Percentiles rank a stretch among this genome's conserved stretches.
phyloP scores from a whole-genome alignment of 1,140 invertebrate species.

The Conus ventricosus region DNA sequence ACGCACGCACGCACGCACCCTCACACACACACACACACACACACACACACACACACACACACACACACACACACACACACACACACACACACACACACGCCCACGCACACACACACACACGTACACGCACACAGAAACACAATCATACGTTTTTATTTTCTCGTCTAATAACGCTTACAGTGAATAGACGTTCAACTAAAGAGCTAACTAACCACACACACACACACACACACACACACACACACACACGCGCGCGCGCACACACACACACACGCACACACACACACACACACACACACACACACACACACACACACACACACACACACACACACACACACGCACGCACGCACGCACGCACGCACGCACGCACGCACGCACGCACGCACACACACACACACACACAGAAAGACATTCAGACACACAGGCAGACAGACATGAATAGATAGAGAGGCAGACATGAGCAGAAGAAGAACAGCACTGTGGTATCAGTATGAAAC shows the following conservation, averaged over 20 bases:
- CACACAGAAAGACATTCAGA: not conserved
- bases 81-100: not conserved
- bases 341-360: no score
- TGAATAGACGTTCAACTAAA: no score
- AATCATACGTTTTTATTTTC: not conserved
- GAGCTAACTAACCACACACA: no score
- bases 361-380: no score
- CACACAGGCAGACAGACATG: not conserved
- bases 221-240: no score
- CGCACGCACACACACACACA: not conserved
- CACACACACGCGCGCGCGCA: not conserved
- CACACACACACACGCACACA: no score
- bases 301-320: not conserved
- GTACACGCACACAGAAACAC: not conserved
- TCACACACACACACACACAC: not conserved
- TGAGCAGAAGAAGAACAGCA: no score
- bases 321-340: no score
- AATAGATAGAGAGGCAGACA: no score
- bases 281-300: no score
- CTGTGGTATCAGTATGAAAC: no score
- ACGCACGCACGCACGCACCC: not conserved
- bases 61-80: constrained; percentile 10
- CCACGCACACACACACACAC: not conserved
- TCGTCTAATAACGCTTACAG: no score
- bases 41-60: constrained; percentile 7